These are phyloP conservation scores for Apodemus speciosus DNA, from an alignment of 2,113 vertebrate species.

Conservation along the genomic window DNA sequence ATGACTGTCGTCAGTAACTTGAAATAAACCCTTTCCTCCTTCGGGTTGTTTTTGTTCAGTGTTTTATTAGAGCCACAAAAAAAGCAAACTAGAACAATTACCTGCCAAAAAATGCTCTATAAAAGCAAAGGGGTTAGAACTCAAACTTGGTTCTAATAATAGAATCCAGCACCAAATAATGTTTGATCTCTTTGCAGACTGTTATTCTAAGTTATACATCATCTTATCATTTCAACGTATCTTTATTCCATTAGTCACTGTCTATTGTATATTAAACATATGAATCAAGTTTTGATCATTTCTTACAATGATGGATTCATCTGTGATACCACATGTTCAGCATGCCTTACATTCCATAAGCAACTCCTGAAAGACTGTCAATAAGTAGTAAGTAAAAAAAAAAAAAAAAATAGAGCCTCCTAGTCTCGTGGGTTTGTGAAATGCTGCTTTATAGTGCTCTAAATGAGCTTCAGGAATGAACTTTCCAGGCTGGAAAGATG, in stretches of 20 bases:
- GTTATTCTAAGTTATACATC: not conserved
- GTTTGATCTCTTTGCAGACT: not conserved
- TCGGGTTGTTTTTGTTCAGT: not conserved
- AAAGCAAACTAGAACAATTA: not conserved
- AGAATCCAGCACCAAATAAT: not conserved
- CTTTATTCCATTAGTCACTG: slow-evolving; percentile 65
- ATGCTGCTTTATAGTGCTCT: not conserved
- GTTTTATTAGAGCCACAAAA: not conserved
- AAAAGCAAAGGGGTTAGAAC: not conserved
- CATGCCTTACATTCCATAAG: not conserved
- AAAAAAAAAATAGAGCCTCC: not conserved
- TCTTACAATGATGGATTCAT: slow-evolving; percentile 53
- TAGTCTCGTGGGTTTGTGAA: not conserved
- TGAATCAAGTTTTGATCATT: slow-evolving; percentile 74
- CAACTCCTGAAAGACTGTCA: not conserved
- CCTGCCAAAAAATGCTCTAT: not conserved
- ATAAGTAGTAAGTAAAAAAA: not conserved
- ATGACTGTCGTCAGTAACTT: not conserved
- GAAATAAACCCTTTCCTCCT: not conserved
- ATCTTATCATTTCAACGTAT: slow-evolving; percentile 43
- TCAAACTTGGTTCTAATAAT: not conserved
- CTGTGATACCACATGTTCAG: slow-evolving; percentile 30
- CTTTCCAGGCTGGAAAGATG: not conserved
- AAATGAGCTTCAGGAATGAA: not conserved
- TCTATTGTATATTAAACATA: slow-evolving; percentile 55